phyloP scores from a whole-genome alignment of 2,797 vertebrate species.

The Ataeniobius toweri region DNA sequence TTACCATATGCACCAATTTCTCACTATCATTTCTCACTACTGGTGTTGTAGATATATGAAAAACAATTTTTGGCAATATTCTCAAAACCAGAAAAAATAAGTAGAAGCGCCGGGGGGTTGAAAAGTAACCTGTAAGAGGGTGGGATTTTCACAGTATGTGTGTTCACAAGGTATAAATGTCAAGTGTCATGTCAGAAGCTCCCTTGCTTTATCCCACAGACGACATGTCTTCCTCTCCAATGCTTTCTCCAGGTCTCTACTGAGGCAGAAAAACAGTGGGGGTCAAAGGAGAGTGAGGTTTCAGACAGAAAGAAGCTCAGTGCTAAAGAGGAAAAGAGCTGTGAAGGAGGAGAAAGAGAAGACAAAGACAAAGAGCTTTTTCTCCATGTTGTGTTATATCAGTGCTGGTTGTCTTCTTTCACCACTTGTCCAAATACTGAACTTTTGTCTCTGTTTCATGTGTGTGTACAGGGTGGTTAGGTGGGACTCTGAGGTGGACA shows the following conservation, averaged over 20 bases:
- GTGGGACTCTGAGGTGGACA: constrained; percentile 96
- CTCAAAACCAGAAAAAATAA: background rate
- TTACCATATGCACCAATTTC: too few relatives aligned
- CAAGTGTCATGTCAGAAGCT: constrained; percentile 78
- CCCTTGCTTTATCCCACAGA: constrained; percentile 54
- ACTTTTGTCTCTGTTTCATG: constrained; percentile 28
- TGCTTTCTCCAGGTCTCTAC: constrained; percentile 51
- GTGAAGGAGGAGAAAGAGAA: constrained; percentile 23
- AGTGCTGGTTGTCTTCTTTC: constrained; percentile 4
- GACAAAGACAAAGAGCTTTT: constrained; percentile 13
- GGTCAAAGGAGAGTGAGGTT: constrained; percentile 62
- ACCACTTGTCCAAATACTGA: constrained; percentile 4
- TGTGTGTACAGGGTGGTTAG: constrained; percentile 87
- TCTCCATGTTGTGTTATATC: constrained; percentile 16
- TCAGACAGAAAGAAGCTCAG: constrained; percentile 47
- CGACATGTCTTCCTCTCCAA: constrained; percentile 53
- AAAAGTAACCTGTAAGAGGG: constrained; percentile 4
- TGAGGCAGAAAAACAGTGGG: constrained; percentile 64
- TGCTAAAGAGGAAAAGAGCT: constrained; percentile 19
- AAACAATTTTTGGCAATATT: background rate
- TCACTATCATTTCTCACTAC: too few relatives aligned
- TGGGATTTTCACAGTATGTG: constrained; percentile 14
- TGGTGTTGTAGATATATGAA: too few relatives aligned
- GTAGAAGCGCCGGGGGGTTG: constrained; percentile 2
- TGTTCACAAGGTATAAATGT: constrained; percentile 66